A percentile compares a stretch with the other conserved stretches of the same genome.
phyloP scores from a whole-genome alignment of 2,113 vertebrate species.

The Pampusana beccarii region DNA sequence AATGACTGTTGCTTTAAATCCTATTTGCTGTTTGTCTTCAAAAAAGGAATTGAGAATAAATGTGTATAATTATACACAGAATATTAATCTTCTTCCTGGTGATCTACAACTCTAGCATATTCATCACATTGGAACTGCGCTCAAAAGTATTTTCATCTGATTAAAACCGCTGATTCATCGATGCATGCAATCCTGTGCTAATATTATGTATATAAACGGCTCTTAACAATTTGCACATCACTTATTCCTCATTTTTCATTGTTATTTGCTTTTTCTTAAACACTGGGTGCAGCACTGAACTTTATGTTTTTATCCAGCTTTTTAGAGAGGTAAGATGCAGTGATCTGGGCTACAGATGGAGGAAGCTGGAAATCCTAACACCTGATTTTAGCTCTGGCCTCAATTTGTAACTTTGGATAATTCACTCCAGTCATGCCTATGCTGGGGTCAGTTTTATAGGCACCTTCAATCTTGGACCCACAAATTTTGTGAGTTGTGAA shows the following conservation, averaged over 20 bases:
- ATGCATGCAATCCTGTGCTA: slow-evolving; percentile 50
- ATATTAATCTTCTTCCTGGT: slow-evolving; percentile 69
- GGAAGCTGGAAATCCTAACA: not conserved
- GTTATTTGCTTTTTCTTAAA: slow-evolving; percentile 26
- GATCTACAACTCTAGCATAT: slow-evolving; percentile 64
- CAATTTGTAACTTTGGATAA: not conserved
- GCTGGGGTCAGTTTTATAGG: not conserved
- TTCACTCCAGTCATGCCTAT: not conserved
- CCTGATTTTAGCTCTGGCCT: not conserved
- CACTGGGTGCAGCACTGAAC: not conserved
- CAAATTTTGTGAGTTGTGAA: not conserved
- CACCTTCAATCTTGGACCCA: not conserved
- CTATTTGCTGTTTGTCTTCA: slow-evolving; percentile 30
- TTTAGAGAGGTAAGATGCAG: not conserved
- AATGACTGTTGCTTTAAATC: slow-evolving; percentile 63
- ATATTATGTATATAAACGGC: slow-evolving; percentile 54
- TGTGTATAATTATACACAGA: slow-evolving; percentile 57
- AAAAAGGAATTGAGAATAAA: slow-evolving; percentile 60
- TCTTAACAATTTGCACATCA: slow-evolving; percentile 28
- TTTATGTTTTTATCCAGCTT: not conserved
- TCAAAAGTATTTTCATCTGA: slow-evolving; percentile 65
- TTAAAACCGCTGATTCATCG: slow-evolving; percentile 60
- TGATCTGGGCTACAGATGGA: not conserved
- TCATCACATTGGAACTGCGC: slow-evolving; percentile 61
- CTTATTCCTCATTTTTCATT: slow-evolving; percentile 34